Evolutionary conservation across 2,113 vertebrate species (phyloP).

Genomic region (Odontophorus gujanensis): DNA sequence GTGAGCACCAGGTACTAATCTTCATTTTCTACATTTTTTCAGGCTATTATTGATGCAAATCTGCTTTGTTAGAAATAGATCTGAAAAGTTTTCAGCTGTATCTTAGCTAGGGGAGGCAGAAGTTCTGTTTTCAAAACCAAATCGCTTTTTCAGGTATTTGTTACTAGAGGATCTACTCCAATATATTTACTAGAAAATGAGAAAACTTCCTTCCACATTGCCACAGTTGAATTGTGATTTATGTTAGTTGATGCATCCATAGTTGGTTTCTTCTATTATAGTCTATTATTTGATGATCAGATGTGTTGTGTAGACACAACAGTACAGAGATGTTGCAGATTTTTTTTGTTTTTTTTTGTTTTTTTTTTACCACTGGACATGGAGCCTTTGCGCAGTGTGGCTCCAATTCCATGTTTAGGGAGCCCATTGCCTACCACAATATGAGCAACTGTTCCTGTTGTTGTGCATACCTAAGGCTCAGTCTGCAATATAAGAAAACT

Average conservation of each 20-base stretch:
- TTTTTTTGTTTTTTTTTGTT: background rate
- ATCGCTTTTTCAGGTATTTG: background rate
- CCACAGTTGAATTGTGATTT: background rate
- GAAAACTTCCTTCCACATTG: background rate
- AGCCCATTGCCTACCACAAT: background rate
- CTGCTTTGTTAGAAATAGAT: background rate
- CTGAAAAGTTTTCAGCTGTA: background rate
- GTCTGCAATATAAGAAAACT: conserved; percentile 35
- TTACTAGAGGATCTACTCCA: background rate
- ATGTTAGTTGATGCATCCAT: background rate
- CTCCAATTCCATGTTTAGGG: background rate
- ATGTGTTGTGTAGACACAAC: background rate
- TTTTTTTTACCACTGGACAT: background rate
- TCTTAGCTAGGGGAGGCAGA: background rate
- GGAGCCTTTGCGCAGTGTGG: background rate
- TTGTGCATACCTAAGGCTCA: background rate
- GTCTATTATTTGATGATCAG: background rate
- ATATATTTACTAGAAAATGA: background rate
- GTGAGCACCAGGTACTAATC: rapidly evolving
- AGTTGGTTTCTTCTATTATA: background rate
- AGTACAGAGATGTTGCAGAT: background rate
- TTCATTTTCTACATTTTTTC: background rate
- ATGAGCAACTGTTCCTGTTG: background rate
- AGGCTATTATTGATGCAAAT: background rate
- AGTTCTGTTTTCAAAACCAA: background rate